Evolutionary conservation across 2,888 invertebrate species (phyloP), one percentile per base, ranked within the genome.

Genomic region (Allygus modestus): DNA sequence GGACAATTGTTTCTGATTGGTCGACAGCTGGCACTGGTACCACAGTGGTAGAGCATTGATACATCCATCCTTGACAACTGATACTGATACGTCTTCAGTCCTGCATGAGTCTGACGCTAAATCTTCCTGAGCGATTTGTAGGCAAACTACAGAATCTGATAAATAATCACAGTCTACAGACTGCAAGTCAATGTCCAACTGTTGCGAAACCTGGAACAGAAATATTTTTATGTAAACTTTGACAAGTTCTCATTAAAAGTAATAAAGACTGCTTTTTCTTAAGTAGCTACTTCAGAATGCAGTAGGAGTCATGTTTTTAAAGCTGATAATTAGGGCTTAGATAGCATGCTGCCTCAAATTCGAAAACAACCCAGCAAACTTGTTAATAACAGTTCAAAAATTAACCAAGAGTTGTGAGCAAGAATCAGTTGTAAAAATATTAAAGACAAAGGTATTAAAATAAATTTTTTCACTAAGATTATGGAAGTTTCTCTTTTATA

Each of bases 31-130:
- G 73, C 93, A 90, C n/a, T 90, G 89, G 86, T 91, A 93, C 93
- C 93, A 93, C 87, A 92, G 92, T 26, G 93, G 89, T 84, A 93
- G 90, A 1, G 91, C 92, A 89, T 92, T 92, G 0, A 91, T 90
- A 65, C 88, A 84, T 0, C 93, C 93, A 84, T 89, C 89, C 65
- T 89, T 89, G 17, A 88, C 89, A 17, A 92, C 88, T 11, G 89
- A 89, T 17, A 91, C 88, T 75, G 88, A 88, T 2, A 90, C 69
- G 17, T 89, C n/a, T 15, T 86, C 86, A 86, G 86, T 31, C 17
- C 37, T 26, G 31, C 46, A 20, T 26, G 37, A 11, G 15, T 79
- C 46, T 28, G 11, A 1, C 0, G 31, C 23, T 17, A 79, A 12
- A 12, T 84, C 43, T n/a, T 7, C 15, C 23, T n/a, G 23, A 12